phyloP scores from a whole-genome alignment of 2,888 invertebrate species.

The Agonopterix arenella region DNA sequence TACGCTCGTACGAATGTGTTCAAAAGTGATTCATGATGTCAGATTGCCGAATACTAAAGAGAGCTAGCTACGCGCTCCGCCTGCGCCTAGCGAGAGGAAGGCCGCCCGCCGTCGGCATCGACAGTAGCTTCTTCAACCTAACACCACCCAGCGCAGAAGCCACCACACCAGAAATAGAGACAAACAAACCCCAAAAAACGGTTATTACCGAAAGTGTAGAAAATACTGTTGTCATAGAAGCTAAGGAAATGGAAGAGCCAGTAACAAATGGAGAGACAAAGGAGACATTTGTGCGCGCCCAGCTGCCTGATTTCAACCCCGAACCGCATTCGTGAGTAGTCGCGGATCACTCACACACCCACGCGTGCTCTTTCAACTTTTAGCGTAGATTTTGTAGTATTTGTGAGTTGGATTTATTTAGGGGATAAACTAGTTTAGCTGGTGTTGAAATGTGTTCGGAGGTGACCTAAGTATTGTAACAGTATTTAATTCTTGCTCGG shows the following conservation, averaged over 20 bases:
- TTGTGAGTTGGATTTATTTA: constrained; percentile 15
- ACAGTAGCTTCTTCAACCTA: constrained; percentile 56
- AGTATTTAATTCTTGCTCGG: no score
- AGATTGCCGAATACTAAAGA: constrained; percentile 73
- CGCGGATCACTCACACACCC: constrained; percentile 12
- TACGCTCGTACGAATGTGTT: not conserved
- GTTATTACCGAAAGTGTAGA: constrained; percentile 27
- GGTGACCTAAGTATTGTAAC: no score
- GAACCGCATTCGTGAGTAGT: constrained; percentile 74
- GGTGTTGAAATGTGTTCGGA: not conserved
- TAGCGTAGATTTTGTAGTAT: not conserved
- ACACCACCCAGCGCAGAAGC: constrained; percentile 70
- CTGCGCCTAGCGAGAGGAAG: constrained; percentile 61
- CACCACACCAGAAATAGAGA: constrained; percentile 41
- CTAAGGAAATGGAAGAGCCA: constrained; percentile 1
- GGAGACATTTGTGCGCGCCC: constrained; percentile 45
- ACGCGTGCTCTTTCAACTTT: constrained; percentile 6
- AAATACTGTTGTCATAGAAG: constrained; percentile 23
- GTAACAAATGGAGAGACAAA: constrained; percentile 19
- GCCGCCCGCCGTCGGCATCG: constrained; percentile 58
- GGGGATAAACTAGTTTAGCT: not conserved
- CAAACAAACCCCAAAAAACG: constrained; percentile 10
- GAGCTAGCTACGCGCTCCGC: constrained; percentile 61
- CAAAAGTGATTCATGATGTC: constrained; percentile 29
- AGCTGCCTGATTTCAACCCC: constrained; percentile 57